These are phyloP conservation scores for Verasper variegatus DNA, from an alignment of 2,113 vertebrate species.

Conservation along the genomic window DNA sequence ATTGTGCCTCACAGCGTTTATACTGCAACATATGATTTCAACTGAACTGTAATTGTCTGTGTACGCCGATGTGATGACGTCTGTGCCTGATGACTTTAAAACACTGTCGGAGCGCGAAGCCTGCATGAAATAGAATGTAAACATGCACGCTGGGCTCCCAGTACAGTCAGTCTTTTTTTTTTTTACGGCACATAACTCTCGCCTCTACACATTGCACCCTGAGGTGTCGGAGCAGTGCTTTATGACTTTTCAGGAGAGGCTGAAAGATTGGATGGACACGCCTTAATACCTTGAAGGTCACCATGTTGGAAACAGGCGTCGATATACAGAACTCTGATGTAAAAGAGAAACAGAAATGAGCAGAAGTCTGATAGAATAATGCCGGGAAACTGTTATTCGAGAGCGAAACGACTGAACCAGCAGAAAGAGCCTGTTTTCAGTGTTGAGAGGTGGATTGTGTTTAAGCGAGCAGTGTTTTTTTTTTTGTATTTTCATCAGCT, in stretches of 20 bases:
- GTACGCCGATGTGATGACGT: conserved; percentile 1
- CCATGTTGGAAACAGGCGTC: conserved; percentile 2
- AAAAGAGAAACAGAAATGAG: background rate
- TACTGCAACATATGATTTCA: background rate
- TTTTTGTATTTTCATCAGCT: conserved; percentile 34
- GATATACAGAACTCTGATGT: background rate
- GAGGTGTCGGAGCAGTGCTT: conserved; percentile 64
- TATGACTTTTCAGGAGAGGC: conserved; percentile 49
- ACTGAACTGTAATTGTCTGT: background rate
- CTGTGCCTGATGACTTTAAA: background rate
- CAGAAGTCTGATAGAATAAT: background rate
- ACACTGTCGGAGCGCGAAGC: background rate
- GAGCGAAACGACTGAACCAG: background rate
- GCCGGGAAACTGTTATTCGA: background rate
- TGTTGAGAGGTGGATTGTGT: conserved; percentile 30
- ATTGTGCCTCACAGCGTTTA: background rate
- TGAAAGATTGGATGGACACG: conserved; percentile 59
- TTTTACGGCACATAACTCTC: conserved; percentile 64
- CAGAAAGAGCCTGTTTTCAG: background rate
- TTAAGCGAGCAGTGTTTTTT: background rate
- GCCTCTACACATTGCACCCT: conserved; percentile 28
- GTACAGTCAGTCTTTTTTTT: conserved; percentile 35
- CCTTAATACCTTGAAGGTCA: conserved; percentile 69
- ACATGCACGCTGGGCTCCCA: conserved; percentile 8
- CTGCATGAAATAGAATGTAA: conserved; percentile 27